A percentile compares a stretch with the other conserved stretches of the same genome.
Evolutionary conservation across 2,113 vertebrate species (phyloP).

Genomic region (Oryzias woworae): DNA sequence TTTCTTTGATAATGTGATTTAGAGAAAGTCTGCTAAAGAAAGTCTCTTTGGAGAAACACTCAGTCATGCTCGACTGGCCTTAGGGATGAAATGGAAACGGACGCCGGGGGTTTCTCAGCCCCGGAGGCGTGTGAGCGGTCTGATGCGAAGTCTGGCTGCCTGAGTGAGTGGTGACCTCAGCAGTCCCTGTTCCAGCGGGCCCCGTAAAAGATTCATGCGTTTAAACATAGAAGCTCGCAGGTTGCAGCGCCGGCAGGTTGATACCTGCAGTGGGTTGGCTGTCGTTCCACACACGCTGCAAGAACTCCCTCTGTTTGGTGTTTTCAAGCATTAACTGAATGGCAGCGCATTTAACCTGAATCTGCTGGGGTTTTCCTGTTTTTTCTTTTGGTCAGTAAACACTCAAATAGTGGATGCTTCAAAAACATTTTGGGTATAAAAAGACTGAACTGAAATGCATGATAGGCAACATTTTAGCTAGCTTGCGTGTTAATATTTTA

Average conservation of each 20-base stretch:
- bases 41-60: conserved; percentile 35
- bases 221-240: conserved; percentile 39
- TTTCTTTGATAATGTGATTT: conserved; percentile 29
- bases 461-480: no score
- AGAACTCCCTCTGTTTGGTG: neutral
- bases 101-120: conserved; percentile 30
- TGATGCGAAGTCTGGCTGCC: conserved; percentile 18
- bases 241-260: conserved; percentile 8
- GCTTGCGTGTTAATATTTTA: no score
- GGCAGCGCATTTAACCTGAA: neutral
- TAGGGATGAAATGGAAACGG: conserved; percentile 42
- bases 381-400: neutral
- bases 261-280: neutral
- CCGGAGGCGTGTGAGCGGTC: neutral
- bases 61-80: conserved; percentile 46
- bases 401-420: no score
- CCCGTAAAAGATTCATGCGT: conserved; percentile 57
- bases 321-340: neutral
- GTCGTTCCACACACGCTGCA: neutral
- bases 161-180: conserved; percentile 33
- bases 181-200: conserved; percentile 4
- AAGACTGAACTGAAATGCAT: no score
- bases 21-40: conserved; percentile 13
- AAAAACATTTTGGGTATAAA: no score
- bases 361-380: neutral